Base-by-base conservation (phyloP, 2,888 invertebrate genomes). In the Papilio elwesi region DNA sequence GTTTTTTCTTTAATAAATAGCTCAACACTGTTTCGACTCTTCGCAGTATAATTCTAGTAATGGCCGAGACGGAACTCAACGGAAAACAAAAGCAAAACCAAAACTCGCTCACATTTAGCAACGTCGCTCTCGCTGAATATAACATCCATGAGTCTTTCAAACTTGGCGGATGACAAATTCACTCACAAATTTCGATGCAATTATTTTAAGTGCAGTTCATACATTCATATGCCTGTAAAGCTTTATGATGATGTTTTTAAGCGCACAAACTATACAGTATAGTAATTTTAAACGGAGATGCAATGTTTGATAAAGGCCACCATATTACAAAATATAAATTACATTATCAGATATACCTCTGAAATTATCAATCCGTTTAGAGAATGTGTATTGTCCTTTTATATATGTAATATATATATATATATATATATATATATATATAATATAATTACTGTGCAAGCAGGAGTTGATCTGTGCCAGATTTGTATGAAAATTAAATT, bases 151-250 rank as follows among this genome's bases (percentile, higher is more conserved):
- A 3, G 43, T 52, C 26, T 48, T 49, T 57, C 12, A 36, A 68
- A 26, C 26, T n/a, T 6, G 47, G 36, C 26, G 68, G 43, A 55
- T 7, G 26, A 57, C 11, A 36, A 57, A 55, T 57, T 48, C 55
- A 26, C 48, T 57, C 43, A 16, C 6, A 57, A 57, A 49, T 68
- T 26, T 68, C 26, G n/a, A 47, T 57, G 68, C 57, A 68, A 68
- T 57, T 68, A 68, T 68, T 68, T 49, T 57, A n/a, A 68, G 68
- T 57, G 36, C 49, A 55, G 11, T n/a, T 10, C 26, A 57, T 26
- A 11, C 26, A 55, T 13, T 12, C 6, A 55, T 10, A 55, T 55
- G n/a, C n/a, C n/a, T n/a, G n/a, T n/a, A n/a, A n/a, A n/a, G 4
- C 26, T 26, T 26, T 26, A 26, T 26, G 26, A 4, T 26, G 1